Evolutionary conservation across 2,797 vertebrate genomes (phyloP), one percentile per base, ranked within the genome.

Genomic region (Zenarchopterus dispar): DNA sequence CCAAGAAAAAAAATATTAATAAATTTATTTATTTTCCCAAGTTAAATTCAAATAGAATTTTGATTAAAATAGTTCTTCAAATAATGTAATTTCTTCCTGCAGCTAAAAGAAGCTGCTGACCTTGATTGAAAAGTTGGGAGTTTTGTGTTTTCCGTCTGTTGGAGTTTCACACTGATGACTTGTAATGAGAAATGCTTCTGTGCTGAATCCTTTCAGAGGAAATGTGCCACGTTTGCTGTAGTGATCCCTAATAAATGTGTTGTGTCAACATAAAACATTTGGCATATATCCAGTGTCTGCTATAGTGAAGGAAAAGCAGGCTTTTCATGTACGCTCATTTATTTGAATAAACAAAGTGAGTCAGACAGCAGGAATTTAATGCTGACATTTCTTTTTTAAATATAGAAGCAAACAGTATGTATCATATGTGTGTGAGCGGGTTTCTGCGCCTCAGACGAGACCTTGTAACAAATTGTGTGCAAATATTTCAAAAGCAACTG

Each of bases 211-310:
- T 15, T 47, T 23, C 9, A 23, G 24, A 46, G 13, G 36, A 53
- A 11, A 13, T 5, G 26, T 18, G n/a, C 7, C 23, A 41, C 53
- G 47, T 36, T 26, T 17, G 21, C 15, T 47, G n/a, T 21, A 54
- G 17, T 41, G 22, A 21, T 41, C n/a, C 17, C 31, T 39, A 47
- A 55, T 64, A 21, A 58, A 46, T 15, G n/a, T 41, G 31, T 41
- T 28, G 23, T 58, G 18, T 47, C 56, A 47, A 31, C 19, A 47
- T 58, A 56, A 31, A 56, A 28, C 17, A 10, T 31, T 4, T 48
- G 45, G 18, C 33, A 19, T 28, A 36, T 48, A 22, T 19, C 15
- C 24, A 50, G 26, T 41, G 19, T 43, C 18, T 55, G 44, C n/a
- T 17, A n/a, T 19, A 22, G 15, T 28, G 21, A 22, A 49, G 21